Conservation (phyloP, 2,797 vertebrate species). For the Centroberyx gerrardi region DNA sequence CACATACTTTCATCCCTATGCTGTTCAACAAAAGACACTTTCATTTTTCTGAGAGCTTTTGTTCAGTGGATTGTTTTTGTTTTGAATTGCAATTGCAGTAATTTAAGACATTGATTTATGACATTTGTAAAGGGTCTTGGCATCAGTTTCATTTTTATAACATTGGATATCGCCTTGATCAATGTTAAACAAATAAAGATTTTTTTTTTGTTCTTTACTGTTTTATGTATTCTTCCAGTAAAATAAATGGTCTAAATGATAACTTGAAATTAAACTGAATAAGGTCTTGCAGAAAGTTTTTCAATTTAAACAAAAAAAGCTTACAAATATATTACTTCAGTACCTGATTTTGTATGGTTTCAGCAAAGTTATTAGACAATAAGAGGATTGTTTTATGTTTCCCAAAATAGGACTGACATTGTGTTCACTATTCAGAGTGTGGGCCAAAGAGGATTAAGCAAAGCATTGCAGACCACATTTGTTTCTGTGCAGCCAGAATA, state of each 20-base stretch:
- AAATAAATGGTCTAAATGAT: slow-evolving; percentile 45
- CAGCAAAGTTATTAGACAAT: neutral
- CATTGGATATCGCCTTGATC: slow-evolving; percentile 76
- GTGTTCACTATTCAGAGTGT: neutral
- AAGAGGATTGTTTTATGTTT: slow-evolving; percentile 2
- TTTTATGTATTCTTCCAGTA: slow-evolving; percentile 53
- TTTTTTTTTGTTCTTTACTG: slow-evolving; percentile 70
- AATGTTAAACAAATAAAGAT: slow-evolving; percentile 83
- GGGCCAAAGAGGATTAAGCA: neutral
- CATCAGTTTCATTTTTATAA: slow-evolving; percentile 70
- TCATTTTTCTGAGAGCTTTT: slow-evolving; percentile 69
- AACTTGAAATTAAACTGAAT: slow-evolving; percentile 17
- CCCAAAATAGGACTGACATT: neutral
- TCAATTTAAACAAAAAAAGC: neutral
- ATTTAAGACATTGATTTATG: slow-evolving; percentile 81
- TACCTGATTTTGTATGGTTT: slow-evolving; percentile 2
- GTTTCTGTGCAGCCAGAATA: neutral
- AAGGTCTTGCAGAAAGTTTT: neutral
- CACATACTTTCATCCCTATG: slow-evolving; percentile 33
- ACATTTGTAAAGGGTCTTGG: slow-evolving; percentile 72
- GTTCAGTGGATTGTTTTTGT: slow-evolving; percentile 55
- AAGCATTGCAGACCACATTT: neutral
- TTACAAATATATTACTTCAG: neutral
- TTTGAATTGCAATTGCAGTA: slow-evolving; percentile 60
- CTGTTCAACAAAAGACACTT: slow-evolving; percentile 52